These are phyloP conservation scores for Prenolepis imparis DNA, from an alignment of 2,888 invertebrate species.

Conservation along the genomic window DNA sequence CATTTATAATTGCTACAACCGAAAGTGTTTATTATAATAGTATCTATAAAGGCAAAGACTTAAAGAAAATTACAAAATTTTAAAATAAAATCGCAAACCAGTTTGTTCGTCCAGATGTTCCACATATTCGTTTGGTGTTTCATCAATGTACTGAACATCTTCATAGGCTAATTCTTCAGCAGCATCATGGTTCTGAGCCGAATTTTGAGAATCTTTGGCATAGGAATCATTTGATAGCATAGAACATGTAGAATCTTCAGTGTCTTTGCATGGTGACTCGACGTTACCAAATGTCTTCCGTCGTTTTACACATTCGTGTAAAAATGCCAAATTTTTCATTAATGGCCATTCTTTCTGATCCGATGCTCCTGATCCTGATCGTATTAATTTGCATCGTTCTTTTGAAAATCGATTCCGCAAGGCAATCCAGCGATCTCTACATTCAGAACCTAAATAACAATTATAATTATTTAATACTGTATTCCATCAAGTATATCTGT, in stretches of 20 bases:
- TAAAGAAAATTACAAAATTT: constrained; percentile 14
- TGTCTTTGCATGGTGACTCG: background rate
- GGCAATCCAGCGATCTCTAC: constrained; percentile 7
- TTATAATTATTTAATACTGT: constrained; percentile 28
- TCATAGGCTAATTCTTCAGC: background rate
- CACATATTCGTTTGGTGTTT: background rate
- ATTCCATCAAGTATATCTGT: constrained; percentile 9
- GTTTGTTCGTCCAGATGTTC: background rate
- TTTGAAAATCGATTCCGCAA: constrained; percentile 13
- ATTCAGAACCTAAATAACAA: constrained; percentile 18
- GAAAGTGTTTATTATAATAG: constrained; percentile 3
- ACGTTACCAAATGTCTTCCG: constrained; percentile 14
- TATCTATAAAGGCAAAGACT: background rate
- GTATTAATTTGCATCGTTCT: constrained; percentile 21
- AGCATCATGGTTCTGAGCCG: background rate
- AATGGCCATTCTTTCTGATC: constrained; percentile 11
- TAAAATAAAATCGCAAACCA: background rate
- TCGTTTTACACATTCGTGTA: constrained; percentile 14
- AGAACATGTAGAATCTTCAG: constrained; percentile 14
- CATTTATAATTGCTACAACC: constrained; percentile 4
- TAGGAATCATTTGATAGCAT: background rate
- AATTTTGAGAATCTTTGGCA: constrained; percentile 7
- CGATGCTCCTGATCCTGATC: constrained; percentile 22
- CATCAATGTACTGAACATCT: background rate
- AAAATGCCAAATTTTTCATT: constrained; percentile 26